Base-by-base conservation (phyloP, 2,113 vertebrate genomes). In the Lutjanus erythropterus region DNA sequence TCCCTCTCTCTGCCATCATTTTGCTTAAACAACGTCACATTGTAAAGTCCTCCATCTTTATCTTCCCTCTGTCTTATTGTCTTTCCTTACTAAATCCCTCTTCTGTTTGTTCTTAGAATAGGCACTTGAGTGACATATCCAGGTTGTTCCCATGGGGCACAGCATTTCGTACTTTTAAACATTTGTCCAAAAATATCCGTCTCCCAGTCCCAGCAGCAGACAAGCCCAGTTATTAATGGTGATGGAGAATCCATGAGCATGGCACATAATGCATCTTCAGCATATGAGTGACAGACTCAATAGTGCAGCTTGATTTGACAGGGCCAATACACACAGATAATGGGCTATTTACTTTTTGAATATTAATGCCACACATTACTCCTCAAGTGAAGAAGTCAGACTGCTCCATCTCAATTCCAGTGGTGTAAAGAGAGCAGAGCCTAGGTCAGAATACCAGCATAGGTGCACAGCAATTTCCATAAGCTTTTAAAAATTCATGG, bases 401-500 rank as follows among this genome's bases (percentile, higher is more conserved):
- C 52, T 66, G 79, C 56, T 83, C 71, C 15, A 85, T 88, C 78
- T 81, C 56, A 73, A 89, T 89, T 85, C 71, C 33, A 50, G 62
- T 0, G 1, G 80, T 58, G 75, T 80, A 76, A 83, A 78, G 78
- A 88, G 84, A 92, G 80, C 61, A 67, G 47, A 83, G 75, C 86
- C 88, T 69, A 73, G 88, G 87, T 93, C 90, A 92, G 75, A 88
- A 87, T 23, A 78, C 35, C 75, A 67, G 85, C 73, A 80, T 81
- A 82, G 84, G 84, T 87, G 88, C 75, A 64, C 31, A 62, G 75
- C 62, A 88, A 86, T 90, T 69, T 91, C 69, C 61, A 67, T 68
- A 14, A 74, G 76, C 78, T 64, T 76, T 85, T 89, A 83, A 93
- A 94, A 94, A 92, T 93, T 92, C 67, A 92, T 91, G 50, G 80